Percentiles rank a stretch among this genome's conserved stretches.
Evolutionary conservation across 1,140 invertebrate species (phyloP).

Genomic region (Coptotermes formosanus): DNA sequence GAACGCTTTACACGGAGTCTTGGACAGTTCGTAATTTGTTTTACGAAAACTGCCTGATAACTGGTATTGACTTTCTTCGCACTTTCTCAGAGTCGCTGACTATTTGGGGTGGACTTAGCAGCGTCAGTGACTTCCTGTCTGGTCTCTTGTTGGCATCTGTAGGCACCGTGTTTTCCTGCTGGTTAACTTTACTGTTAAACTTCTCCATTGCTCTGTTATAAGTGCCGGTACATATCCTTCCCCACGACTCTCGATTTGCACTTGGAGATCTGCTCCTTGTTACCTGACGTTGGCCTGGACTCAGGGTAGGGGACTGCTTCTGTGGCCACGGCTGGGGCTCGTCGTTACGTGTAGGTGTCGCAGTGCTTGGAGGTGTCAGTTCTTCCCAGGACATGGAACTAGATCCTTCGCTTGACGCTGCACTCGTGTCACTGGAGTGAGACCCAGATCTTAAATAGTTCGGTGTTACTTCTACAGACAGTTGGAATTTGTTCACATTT

Average conservation of each 20-base stretch:
- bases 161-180: constrained; percentile 29
- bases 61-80: constrained; percentile 46
- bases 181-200: constrained; percentile 44
- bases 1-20: not conserved
- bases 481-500: not conserved
- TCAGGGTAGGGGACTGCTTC: constrained; percentile 38
- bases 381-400: constrained; percentile 37
- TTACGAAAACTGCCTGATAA: constrained; percentile 42
- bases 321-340: constrained; percentile 26
- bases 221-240: constrained; percentile 52
- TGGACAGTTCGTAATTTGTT: not conserved
- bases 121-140: constrained; percentile 34
- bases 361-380: not conserved
- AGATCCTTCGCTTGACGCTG: constrained; percentile 36
- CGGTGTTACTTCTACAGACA: constrained; percentile 10
- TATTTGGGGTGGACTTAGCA: constrained; percentile 35
- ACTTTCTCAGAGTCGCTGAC: constrained; percentile 41
- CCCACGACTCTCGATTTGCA: constrained; percentile 40
- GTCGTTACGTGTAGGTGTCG: not conserved
- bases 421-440: constrained; percentile 38
- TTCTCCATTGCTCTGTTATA: constrained; percentile 54
- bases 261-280: constrained; percentile 15
- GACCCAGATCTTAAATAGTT: constrained; percentile 37
- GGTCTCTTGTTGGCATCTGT: constrained; percentile 26
- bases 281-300: constrained; percentile 26